Percentiles rank a stretch among this genome's conserved stretches.
Conservation (phyloP, 2,113 vertebrate species). For the Rhabdornis inornatus region DNA sequence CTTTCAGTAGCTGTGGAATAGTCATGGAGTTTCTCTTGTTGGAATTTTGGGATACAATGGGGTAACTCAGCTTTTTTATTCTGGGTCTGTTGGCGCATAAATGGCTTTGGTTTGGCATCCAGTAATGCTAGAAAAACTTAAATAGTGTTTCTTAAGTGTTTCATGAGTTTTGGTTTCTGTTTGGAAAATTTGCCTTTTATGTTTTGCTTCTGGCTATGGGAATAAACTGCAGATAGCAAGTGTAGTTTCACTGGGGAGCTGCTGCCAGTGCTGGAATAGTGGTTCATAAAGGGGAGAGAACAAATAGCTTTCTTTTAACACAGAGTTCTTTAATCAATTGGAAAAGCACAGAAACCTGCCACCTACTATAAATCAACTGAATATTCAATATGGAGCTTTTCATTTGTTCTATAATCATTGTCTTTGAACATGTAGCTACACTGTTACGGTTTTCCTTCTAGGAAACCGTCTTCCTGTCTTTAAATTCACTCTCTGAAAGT, state of each 20-base stretch:
- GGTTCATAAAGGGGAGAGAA: not conserved
- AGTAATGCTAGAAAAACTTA: not conserved
- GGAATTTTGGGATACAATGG: not conserved
- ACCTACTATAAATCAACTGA: not conserved
- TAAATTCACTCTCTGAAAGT: not conserved
- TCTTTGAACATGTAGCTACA: not conserved
- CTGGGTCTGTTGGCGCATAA: not conserved
- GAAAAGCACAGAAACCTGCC: not conserved
- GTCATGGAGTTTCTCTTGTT: rapidly evolving
- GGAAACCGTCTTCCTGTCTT: not conserved
- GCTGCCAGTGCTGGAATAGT: not conserved
- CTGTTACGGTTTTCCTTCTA: not conserved
- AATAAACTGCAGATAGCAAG: not conserved
- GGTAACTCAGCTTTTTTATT: not conserved
- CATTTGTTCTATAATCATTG: not conserved
- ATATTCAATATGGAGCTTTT: not conserved
- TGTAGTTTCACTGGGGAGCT: not conserved
- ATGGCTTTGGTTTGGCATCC: not conserved
- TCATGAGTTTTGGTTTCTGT: not conserved
- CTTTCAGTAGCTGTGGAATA: rapidly evolving
- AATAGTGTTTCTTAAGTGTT: not conserved
- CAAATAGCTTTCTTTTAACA: not conserved
- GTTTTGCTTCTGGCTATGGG: not conserved
- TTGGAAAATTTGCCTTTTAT: not conserved
- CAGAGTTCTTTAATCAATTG: not conserved